A percentile compares a stretch with the other conserved stretches of the same genome.
Conservation (phyloP, 2,888 invertebrate species). For the Drosophila dives region DNA sequence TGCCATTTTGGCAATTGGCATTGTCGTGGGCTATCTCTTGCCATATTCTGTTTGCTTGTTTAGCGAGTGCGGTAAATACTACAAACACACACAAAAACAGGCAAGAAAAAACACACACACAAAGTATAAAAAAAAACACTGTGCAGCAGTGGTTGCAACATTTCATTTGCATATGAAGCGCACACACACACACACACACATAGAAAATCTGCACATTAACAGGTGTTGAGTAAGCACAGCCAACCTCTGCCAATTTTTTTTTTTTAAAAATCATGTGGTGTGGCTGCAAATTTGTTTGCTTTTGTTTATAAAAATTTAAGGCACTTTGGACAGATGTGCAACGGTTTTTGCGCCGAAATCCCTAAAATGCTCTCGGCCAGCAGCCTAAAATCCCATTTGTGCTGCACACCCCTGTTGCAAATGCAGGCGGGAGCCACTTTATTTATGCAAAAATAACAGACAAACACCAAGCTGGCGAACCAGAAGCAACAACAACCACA, state of each 20-base stretch:
- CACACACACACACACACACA: slow-evolving; percentile 9
- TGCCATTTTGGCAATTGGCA: slow-evolving; percentile 40
- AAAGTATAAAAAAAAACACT: not conserved
- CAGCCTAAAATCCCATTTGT: slow-evolving; percentile 77
- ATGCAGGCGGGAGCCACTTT: slow-evolving; percentile 54
- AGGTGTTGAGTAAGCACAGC: slow-evolving; percentile 79
- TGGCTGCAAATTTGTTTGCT: slow-evolving; percentile 72
- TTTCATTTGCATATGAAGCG: slow-evolving; percentile 72
- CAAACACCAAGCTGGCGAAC: slow-evolving; percentile 50
- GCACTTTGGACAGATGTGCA: slow-evolving; percentile 67
- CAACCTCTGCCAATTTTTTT: slow-evolving; percentile 17
- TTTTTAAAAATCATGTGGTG: slow-evolving; percentile 53
- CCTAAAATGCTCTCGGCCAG: slow-evolving; percentile 55
- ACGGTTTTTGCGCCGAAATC: slow-evolving; percentile 52
- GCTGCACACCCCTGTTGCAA: slow-evolving; percentile 38
- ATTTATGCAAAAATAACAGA: slow-evolving; percentile 80
- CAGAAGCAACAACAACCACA: slow-evolving; percentile 32
- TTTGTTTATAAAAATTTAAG: slow-evolving; percentile 81
- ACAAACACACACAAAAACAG: slow-evolving; percentile 30
- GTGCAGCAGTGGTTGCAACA: slow-evolving; percentile 44
- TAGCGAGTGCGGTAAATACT: slow-evolving; percentile 60
- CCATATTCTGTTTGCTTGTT: slow-evolving; percentile 68
- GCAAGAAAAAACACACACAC: not conserved
- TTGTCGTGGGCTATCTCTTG: slow-evolving; percentile 63
- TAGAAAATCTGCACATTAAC: slow-evolving; percentile 69